phyloP scores from a whole-genome alignment of 2,888 invertebrate genomes.

The Didymodactylos carnosus region DNA sequence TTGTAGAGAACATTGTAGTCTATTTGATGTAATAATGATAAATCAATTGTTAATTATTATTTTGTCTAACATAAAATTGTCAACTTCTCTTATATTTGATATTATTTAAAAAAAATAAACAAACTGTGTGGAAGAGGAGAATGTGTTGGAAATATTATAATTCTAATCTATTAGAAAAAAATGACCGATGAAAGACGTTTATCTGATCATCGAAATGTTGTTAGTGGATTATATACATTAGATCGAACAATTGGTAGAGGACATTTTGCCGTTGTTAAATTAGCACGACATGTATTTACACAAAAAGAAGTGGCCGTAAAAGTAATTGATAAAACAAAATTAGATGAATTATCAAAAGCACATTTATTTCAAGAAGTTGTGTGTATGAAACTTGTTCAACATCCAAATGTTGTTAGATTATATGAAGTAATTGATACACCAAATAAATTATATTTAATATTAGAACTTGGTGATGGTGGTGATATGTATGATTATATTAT shows the following conservation, averaged over 20 bases:
- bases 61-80: too few relatives aligned
- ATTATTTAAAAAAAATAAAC: too few relatives aligned
- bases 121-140: too few relatives aligned
- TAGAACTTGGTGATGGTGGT: slow-evolving; percentile 91
- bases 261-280: slow-evolving; percentile 92
- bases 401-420: slow-evolving; percentile 87
- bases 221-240: not conserved
- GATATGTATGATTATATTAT: slow-evolving; percentile 98
- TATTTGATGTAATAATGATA: too few relatives aligned
- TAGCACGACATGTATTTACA: slow-evolving; percentile 92
- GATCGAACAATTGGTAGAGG: slow-evolving; percentile 74
- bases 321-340: slow-evolving; percentile 88
- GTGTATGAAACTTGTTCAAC: slow-evolving; percentile 96
- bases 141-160: too few relatives aligned
- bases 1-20: too few relatives aligned
- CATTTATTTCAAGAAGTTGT: slow-evolving; percentile 61
- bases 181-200: not conserved
- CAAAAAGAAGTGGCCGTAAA: slow-evolving; percentile 93
- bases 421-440: slow-evolving; percentile 99
- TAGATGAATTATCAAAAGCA: slow-evolving; percentile 80
- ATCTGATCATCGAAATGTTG: not conserved
- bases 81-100: too few relatives aligned
- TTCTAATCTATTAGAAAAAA: not conserved
- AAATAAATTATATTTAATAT: slow-evolving; percentile 65
- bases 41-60: too few relatives aligned